A percentile compares a stretch with the other conserved stretches of the same genome.
Conservation (phyloP, 2,888 invertebrate genomes). For the Cheilosia grossa region DNA sequence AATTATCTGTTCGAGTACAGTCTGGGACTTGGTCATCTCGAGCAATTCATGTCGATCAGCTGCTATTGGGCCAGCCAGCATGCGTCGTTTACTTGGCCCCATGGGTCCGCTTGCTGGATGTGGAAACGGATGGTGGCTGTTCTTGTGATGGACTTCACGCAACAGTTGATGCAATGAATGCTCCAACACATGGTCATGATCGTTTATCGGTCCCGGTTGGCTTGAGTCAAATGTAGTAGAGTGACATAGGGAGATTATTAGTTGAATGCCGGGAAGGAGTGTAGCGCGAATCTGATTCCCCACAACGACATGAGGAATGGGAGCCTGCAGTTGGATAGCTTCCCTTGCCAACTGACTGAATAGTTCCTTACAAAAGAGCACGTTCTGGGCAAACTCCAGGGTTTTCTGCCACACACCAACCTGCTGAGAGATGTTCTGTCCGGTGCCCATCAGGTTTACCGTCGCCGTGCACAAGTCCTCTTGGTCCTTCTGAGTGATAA, state of each 20-base stretch:
- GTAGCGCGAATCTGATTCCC: conserved; percentile 98
- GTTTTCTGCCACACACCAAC: conserved; percentile 95
- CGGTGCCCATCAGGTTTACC: conserved; percentile 90
- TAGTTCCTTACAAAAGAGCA: conserved; percentile 97
- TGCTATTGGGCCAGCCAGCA: conserved; percentile 95
- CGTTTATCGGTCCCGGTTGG: conserved; percentile 84
- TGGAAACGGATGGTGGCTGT: conserved; percentile 96
- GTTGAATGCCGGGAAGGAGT: conserved; percentile 95
- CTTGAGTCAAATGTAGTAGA: conserved; percentile 87
- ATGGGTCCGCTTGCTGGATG: conserved; percentile 97
- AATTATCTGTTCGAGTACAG: conserved; percentile 97
- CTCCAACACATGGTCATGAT: conserved; percentile 98
- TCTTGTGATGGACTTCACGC: conserved; percentile 95
- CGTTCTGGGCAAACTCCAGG: conserved; percentile 98
- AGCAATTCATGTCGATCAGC: conserved; percentile 93
- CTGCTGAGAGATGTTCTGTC: conserved; percentile 88
- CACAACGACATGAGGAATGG: conserved; percentile 98
- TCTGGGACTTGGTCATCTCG: conserved; percentile 95
- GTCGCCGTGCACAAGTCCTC: conserved; percentile 94
- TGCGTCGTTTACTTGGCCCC: conserved; percentile 95
- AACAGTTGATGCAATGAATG: conserved; percentile 97
- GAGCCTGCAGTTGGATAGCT: conserved; percentile 95
- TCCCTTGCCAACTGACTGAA: conserved; percentile 97
- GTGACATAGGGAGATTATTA: conserved; percentile 96
- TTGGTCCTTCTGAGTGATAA: conserved; percentile 97